A percentile compares a stretch with the other conserved stretches of the same genome.
Conservation (phyloP, 2,888 invertebrate genomes). For the Rhodophaea formosa region DNA sequence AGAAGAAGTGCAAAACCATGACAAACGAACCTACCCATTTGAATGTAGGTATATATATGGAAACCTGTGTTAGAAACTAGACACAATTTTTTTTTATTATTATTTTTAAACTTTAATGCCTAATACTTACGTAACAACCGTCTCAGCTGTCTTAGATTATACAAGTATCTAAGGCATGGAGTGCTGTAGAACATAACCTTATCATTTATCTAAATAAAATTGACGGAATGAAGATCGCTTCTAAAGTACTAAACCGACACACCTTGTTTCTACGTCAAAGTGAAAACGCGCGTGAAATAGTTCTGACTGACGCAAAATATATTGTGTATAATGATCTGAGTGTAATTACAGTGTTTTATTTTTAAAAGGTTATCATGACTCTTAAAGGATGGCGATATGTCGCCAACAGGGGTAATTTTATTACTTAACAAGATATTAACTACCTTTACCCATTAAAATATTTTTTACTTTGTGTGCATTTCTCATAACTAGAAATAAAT, state of each 20-base stretch:
- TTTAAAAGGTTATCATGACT: constrained; percentile 38
- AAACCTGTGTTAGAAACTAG: no score
- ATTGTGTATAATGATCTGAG: not conserved
- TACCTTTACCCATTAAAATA: no score
- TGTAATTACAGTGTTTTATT: not conserved
- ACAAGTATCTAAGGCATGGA: not conserved
- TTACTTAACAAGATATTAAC: not conserved
- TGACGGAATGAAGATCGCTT: not conserved
- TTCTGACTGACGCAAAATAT: not conserved
- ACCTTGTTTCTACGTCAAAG: not conserved
- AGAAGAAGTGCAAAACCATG: no score
- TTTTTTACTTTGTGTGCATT: no score
- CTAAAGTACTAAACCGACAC: not conserved
- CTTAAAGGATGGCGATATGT: constrained; percentile 63
- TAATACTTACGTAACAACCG: no score
- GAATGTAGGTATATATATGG: no score
- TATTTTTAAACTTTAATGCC: no score
- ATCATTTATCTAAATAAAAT: constrained; percentile 15
- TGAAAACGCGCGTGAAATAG: not conserved
- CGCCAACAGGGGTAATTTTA: constrained; percentile 59
- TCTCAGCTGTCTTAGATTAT: no score
- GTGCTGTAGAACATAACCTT: constrained; percentile 6
- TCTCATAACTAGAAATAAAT: no score
- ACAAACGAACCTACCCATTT: no score
- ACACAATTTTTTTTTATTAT: no score